These are phyloP conservation scores for Ganaspis brasiliensis DNA, from an alignment of 2,888 invertebrate species.

Conservation along the genomic window DNA sequence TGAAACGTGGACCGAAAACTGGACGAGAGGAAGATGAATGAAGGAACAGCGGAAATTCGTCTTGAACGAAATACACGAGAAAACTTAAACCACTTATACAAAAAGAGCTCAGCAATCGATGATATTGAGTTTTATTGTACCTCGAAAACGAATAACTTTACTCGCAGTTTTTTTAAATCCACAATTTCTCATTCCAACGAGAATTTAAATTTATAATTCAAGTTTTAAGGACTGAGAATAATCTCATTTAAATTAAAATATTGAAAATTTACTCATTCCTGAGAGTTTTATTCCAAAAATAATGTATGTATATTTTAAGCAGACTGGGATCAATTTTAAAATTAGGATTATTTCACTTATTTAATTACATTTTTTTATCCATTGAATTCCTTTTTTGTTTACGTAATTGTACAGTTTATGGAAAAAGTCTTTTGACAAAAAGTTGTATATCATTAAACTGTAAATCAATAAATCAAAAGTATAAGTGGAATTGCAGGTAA, in stretches of 20 bases:
- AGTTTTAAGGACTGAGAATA: background rate
- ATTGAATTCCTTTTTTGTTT: no score
- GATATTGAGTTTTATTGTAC: slow-evolving; percentile 30
- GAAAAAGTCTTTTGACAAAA: no score
- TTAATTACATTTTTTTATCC: no score
- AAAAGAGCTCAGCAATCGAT: slow-evolving; percentile 28
- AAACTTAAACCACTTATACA: slow-evolving; percentile 27
- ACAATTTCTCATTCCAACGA: background rate
- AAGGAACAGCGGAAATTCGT: slow-evolving; percentile 24
- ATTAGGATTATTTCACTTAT: no score
- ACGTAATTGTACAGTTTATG: no score
- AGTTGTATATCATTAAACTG: no score
- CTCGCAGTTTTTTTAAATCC: background rate
- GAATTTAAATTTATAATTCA: background rate
- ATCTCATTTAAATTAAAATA: background rate
- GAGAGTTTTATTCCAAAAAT: no score
- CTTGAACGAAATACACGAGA: slow-evolving; percentile 30
- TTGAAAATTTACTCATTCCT: background rate
- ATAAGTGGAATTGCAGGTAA: no score
- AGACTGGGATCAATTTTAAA: no score
- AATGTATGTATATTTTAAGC: no score
- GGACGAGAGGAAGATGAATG: slow-evolving; percentile 30
- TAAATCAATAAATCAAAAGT: no score
- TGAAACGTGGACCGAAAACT: slow-evolving; percentile 23
- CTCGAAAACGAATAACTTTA: slow-evolving; percentile 27